Evolutionary conservation across 2,797 vertebrate species (phyloP).

Genomic region (Rhinichthys osculus): DNA sequence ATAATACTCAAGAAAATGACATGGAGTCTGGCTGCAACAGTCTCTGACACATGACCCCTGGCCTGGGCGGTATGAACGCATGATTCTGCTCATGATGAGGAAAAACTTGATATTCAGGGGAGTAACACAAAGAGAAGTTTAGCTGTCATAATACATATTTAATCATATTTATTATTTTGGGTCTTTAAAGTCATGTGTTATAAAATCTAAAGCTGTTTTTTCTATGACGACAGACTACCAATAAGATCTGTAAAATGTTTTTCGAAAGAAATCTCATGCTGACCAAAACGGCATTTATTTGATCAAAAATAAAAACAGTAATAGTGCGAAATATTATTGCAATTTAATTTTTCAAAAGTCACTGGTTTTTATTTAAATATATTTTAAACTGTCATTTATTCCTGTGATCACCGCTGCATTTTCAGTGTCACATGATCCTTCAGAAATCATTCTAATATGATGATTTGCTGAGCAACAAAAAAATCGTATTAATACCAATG

Average conservation of each 20-base stretch:
- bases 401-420: not conserved
- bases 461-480: not conserved
- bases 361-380: not conserved
- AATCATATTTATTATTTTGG: not conserved
- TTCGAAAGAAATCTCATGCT: not conserved
- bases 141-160: not conserved
- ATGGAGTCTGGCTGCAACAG: not conserved
- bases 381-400: not conserved
- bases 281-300: not conserved
- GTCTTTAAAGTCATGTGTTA: not conserved
- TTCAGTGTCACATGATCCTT: not conserved
- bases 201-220: not conserved
- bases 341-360: too few relatives aligned
- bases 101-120: not conserved
- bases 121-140: not conserved
- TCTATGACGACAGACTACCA: not conserved
- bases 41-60: not conserved
- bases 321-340: not conserved
- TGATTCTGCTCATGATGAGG: not conserved
- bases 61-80: not conserved
- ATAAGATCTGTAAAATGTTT: not conserved
- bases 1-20: conserved; percentile 7
- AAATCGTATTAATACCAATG: not conserved
- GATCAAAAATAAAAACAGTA: not conserved
- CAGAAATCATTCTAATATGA: not conserved